These are phyloP conservation scores for Agelas oroides DNA, from an alignment of 37 sponge, comb jelly and placozoan genomes.

Conservation along the genomic window DNA sequence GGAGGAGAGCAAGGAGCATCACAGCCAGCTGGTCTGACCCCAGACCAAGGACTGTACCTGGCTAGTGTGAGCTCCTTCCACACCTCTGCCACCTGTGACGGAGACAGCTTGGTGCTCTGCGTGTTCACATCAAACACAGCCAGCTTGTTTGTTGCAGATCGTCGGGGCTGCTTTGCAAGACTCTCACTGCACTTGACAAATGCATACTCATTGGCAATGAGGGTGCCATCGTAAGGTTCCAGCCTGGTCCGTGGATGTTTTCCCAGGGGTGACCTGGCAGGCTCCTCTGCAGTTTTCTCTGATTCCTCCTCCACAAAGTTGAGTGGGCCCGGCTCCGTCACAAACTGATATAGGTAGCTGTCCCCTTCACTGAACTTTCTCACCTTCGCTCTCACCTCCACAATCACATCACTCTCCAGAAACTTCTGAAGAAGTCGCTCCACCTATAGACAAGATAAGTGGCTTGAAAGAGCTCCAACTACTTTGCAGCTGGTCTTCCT, in stretches of 20 bases:
- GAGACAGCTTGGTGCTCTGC: not conserved
- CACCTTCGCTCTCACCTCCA: constrained; percentile 44
- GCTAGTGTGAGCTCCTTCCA: constrained; percentile 69
- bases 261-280: not conserved
- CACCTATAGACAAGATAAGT: constrained; percentile 6
- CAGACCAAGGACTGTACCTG: constrained; percentile 26
- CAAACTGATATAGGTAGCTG: constrained; percentile 57
- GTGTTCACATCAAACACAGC: not conserved
- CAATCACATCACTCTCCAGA: constrained; percentile 59
- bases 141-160: not conserved
- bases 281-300: not conserved
- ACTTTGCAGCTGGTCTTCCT: too few relatives aligned
- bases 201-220: constrained; percentile 49
- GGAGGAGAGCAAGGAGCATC: not conserved
- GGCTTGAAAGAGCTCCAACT: too few relatives aligned
- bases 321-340: constrained; percentile 55
- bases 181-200: constrained; percentile 3
- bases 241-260: not conserved
- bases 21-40: not conserved
- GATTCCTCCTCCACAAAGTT: constrained; percentile 54
- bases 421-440: constrained; percentile 68
- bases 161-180: not conserved
- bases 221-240: not conserved
- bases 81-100: constrained; percentile 37
- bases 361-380: constrained; percentile 32